Evolutionary conservation across 2,797 vertebrate genomes (phyloP).

Genomic region (Pangasius macronema): DNA sequence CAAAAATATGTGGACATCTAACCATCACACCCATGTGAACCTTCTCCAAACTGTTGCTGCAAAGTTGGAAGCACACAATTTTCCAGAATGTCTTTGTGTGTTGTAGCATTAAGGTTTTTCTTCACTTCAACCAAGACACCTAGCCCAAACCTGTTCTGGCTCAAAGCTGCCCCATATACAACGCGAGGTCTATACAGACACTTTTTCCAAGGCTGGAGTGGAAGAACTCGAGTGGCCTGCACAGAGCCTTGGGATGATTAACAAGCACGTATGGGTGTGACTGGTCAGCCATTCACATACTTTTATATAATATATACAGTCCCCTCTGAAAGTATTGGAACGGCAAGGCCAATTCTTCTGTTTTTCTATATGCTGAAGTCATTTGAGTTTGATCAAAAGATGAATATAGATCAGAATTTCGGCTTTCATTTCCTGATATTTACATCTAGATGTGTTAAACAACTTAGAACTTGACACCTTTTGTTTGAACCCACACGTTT

Average conservation of each 20-base stretch:
- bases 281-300: not conserved
- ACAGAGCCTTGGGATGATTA: not conserved
- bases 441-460: too few relatives aligned
- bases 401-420: too few relatives aligned
- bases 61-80: not conserved
- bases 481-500: too few relatives aligned
- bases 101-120: not conserved
- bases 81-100: too few relatives aligned
- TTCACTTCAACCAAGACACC: not conserved
- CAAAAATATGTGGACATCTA: not conserved
- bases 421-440: too few relatives aligned
- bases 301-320: not conserved
- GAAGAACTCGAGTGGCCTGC: not conserved
- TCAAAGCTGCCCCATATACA: not conserved
- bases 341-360: not conserved
- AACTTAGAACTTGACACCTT: too few relatives aligned
- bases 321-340: not conserved
- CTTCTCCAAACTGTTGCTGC: not conserved
- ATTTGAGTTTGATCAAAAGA: too few relatives aligned
- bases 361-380: too few relatives aligned
- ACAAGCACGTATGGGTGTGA: not conserved
- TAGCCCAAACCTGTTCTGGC: not conserved
- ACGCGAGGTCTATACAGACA: too few relatives aligned
- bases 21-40: not conserved
- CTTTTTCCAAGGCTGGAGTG: not conserved